These are phyloP conservation scores for Ictalurus furcatus DNA, from an alignment of 2,113 vertebrate genomes.

Conservation along the genomic window DNA sequence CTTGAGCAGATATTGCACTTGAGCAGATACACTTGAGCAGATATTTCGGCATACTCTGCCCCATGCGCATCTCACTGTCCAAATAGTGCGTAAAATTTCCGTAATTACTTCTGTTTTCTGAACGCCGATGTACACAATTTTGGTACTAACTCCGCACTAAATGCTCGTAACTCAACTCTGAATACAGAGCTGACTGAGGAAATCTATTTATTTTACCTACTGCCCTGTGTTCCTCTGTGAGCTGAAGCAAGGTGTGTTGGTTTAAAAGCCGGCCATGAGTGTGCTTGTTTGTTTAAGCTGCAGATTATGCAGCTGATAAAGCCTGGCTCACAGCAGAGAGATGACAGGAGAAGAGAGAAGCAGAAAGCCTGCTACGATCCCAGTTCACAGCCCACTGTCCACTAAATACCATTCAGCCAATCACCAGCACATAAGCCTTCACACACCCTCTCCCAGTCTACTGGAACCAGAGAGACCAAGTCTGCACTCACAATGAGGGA, in stretches of 20 bases:
- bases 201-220: slow-evolving; percentile 1
- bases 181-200: background rate
- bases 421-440: slow-evolving; percentile 43
- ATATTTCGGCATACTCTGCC: background rate
- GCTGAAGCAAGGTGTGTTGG: slow-evolving; percentile 35
- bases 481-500: slow-evolving; percentile 46
- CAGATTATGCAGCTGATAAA: slow-evolving; percentile 52
- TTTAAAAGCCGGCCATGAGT: slow-evolving; percentile 48
- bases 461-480: slow-evolving; percentile 37
- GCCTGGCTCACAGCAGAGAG: slow-evolving; percentile 23
- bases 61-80: background rate
- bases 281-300: slow-evolving; percentile 49
- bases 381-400: slow-evolving; percentile 34
- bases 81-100: background rate
- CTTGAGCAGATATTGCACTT: background rate
- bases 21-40: background rate
- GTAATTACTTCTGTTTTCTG: background rate
- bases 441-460: slow-evolving; percentile 45
- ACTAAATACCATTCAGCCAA: slow-evolving; percentile 42
- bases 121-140: background rate
- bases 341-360: background rate
- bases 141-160: background rate
- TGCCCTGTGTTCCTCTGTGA: slow-evolving; percentile 18
- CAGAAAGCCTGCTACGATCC: slow-evolving; percentile 23
- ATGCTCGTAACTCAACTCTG: background rate